Conservation (phyloP, 2,797 vertebrate species). For the Tokudaia muenninki region DNA sequence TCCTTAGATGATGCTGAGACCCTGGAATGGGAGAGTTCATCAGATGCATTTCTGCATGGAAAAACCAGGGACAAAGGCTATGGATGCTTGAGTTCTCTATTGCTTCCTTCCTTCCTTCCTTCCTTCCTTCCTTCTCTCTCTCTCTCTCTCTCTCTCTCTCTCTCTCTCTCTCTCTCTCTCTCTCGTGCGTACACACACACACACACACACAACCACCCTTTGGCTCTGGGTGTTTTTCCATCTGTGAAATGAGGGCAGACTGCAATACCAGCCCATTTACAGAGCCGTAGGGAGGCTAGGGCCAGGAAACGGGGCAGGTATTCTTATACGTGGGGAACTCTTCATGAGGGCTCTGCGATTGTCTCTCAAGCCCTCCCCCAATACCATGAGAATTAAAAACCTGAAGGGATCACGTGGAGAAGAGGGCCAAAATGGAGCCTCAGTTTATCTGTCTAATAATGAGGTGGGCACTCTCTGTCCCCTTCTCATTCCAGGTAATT, state of each 20-base stretch:
- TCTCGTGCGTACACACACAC: not conserved
- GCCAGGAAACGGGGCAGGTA: not conserved
- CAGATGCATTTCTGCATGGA: not conserved
- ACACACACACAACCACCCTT: not conserved
- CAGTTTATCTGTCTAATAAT: not conserved
- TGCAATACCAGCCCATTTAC: not conserved
- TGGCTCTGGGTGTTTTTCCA: conserved; percentile 2
- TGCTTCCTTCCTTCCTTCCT: not conserved
- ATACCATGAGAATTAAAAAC: not conserved
- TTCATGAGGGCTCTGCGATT: not conserved
- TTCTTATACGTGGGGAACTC: not conserved
- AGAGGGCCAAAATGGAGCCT: not conserved
- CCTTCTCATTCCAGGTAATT: not conserved
- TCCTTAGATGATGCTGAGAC: not conserved
- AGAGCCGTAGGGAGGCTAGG: not conserved
- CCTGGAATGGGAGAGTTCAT: not conserved
- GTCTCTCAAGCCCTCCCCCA: not conserved
- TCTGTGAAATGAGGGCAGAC: not conserved
- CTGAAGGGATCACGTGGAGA: not conserved
- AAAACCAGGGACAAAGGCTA: not conserved
- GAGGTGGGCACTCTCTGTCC: not conserved
- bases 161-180: no score
- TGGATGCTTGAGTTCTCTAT: not conserved
- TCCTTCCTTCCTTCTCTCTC: no score
- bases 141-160: no score